Evolutionary conservation across 2,797 vertebrate genomes (phyloP), one percentile per base, ranked within the genome.

Genomic region (Pangasius mekongensis): DNA sequence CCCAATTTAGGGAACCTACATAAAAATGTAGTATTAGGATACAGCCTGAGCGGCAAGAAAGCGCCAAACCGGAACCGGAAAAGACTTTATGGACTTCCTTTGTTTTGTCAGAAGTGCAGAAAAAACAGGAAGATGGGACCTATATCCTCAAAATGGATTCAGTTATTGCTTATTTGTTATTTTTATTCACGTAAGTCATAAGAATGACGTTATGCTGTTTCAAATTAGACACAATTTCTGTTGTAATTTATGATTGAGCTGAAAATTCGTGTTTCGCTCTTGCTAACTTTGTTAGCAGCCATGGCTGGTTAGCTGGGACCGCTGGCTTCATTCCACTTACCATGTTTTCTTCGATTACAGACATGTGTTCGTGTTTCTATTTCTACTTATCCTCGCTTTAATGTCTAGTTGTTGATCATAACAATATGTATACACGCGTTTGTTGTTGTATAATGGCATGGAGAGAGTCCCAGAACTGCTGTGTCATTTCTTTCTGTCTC

Each of bases 71-170:
- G 74, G 80, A 87, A 82, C 49, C 78, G 82, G 88, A 85, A 89
- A 56, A 2, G 6, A 24, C 5, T 43, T 8, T 11, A 9, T 36
- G 73, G 9, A 87, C 82, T 89, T 89, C 88, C 86, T 84, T 80
- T 87, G 88, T 89, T 89, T 87, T 87, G 73, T 80, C 69, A 83
- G 86, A 91, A 91, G 92, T 89, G 91, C 91, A 89, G 90, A 78
- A 66, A 49, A 94, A 96, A 92, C 95, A 96, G 95, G 95, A 96
- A 96, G 95, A 96, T 96, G 96, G 95, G 92, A 93, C 85, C 90
- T 16, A 90, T 85, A 76, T 91, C 93, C 89, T 92, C 49, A 81
- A 94, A 94, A 64, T 83, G 52, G 77, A 14, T 71, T 67, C 39
- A 80, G 3, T 14, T 83, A 11, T 2, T 73, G 33, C 11, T 82